Percentiles rank a stretch among this genome's conserved stretches.
Evolutionary conservation across 2,797 vertebrate species (phyloP).

Genomic region (Lithobates sylvaticus): DNA sequence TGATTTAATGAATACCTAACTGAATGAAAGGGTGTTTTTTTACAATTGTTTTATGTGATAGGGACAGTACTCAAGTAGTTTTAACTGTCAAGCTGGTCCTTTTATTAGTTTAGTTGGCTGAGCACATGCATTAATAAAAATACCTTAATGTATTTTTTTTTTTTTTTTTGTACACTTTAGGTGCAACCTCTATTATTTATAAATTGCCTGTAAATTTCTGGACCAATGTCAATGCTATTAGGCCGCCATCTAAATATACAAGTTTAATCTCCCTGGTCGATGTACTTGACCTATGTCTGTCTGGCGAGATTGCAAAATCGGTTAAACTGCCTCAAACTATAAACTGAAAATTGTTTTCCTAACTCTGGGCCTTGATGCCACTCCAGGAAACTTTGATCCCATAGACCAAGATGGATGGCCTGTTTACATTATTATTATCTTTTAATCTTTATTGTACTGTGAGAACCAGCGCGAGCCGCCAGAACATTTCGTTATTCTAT

Average conservation of each 20-base stretch:
- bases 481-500: conserved; percentile 4
- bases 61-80: no score
- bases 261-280: neutral
- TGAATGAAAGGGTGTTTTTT: no score
- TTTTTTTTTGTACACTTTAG: no score
- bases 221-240: no score
- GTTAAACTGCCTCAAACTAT: neutral
- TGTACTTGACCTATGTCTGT: neutral
- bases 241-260: neutral
- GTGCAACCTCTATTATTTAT: no score
- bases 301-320: neutral
- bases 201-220: no score
- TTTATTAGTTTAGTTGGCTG: no score
- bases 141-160: no score
- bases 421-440: conserved; percentile 10
- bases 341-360: conserved; percentile 1
- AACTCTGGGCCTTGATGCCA: conserved; percentile 6
- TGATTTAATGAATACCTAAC: no score
- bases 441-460: neutral
- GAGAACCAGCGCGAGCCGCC: neutral
- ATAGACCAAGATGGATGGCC: conserved; percentile 3
- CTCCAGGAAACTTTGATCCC: conserved; percentile 40
- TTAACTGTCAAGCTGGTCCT: no score
- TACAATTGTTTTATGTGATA: no score
- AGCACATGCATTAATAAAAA: no score